Base-by-base conservation (phyloP, 2,113 vertebrate genomes). In the mouse (Mus musculus) region DNA sequence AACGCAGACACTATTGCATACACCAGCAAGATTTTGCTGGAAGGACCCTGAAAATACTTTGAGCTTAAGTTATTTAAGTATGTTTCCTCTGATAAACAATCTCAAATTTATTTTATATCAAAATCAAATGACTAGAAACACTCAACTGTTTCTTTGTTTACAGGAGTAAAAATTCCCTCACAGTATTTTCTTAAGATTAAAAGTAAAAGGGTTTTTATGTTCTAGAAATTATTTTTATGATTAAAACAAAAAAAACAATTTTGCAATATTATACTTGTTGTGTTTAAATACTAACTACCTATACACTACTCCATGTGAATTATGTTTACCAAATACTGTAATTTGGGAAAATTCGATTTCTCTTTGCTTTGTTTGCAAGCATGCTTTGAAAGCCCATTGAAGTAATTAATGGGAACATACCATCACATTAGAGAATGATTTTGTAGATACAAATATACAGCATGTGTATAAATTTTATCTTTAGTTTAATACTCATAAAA, bases 21-120 rank as follows among this genome's bases (percentile, higher is more conserved):
- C 42, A 42, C 42, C 42, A 42, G 42, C 42, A 42, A 42, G 42
- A 42, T 42, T 42, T 42, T 42, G 42, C 42, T 42, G 42, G 42
- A 42, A 42, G 42, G 42, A 42, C 42, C 42, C 42, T 42, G 42
- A 42, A 42, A 92, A 65, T 67, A 52, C 20, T 12, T 93, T 86
- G 0, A 78, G 63, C 88, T 95, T 33, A 89, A 94, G 11, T 82
- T 89, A 82, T 49, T 75, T 80, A 56, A 54, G 4, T 11, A 65
- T 65, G 88, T 88, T 91, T 19, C 13, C 86, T 16, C 17, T 59
- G 33, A 73, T 22, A 95, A 80, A 28, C 7, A 46, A 39, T 82
- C 24, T 93, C 76, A 95, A 75, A 59, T 86, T 89, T 56, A 88
- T 10, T 19, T 67, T 95, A 94, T 42, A 7, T 26, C 89, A 97